Percentiles rank a stretch among this genome's conserved stretches.
These are phyloP conservation scores for Triplophysa siluroides DNA, from an alignment of 2,113 vertebrate genomes.

Conservation along the genomic window DNA sequence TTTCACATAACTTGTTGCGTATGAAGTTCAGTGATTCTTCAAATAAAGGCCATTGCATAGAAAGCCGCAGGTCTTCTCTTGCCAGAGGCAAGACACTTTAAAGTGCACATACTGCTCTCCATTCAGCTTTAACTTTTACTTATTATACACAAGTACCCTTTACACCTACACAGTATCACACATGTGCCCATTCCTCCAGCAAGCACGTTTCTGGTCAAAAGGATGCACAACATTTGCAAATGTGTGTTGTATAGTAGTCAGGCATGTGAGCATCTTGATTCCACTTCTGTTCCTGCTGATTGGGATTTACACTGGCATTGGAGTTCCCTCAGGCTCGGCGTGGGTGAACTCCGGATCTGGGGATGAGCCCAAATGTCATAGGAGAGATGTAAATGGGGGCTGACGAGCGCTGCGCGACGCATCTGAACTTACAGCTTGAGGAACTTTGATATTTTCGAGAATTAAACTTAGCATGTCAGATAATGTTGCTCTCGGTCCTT, in stretches of 20 bases:
- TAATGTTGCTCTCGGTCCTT: conserved; percentile 11
- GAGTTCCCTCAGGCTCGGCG: conserved; percentile 34
- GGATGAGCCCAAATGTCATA: conserved; percentile 47
- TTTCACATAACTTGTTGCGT: too few relatives aligned
- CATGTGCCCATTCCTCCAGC: too few relatives aligned
- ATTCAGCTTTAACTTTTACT: neutral
- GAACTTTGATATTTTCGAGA: conserved; percentile 52
- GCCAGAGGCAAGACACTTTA: neutral
- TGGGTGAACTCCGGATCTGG: conserved; percentile 24
- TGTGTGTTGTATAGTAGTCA: neutral
- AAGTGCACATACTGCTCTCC: neutral
- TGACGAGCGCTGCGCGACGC: conserved; percentile 43
- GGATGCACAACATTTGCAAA: too few relatives aligned
- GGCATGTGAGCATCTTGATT: conserved; percentile 2
- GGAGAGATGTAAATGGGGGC: conserved; percentile 39
- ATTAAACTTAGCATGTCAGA: conserved; percentile 48
- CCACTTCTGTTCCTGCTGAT: conserved; percentile 13
- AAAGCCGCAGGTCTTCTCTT: neutral
- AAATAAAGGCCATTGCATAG: conserved; percentile 9
- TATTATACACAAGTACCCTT: conserved; percentile 5
- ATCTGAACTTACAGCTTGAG: conserved; percentile 25
- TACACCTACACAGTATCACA: neutral
- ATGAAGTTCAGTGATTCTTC: neutral
- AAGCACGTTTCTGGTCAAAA: too few relatives aligned
- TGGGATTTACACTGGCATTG: conserved; percentile 42